These are phyloP conservation scores for Oedothorax gibbosus DNA, from an alignment of 1,140 invertebrate genomes.

Conservation along the genomic window DNA sequence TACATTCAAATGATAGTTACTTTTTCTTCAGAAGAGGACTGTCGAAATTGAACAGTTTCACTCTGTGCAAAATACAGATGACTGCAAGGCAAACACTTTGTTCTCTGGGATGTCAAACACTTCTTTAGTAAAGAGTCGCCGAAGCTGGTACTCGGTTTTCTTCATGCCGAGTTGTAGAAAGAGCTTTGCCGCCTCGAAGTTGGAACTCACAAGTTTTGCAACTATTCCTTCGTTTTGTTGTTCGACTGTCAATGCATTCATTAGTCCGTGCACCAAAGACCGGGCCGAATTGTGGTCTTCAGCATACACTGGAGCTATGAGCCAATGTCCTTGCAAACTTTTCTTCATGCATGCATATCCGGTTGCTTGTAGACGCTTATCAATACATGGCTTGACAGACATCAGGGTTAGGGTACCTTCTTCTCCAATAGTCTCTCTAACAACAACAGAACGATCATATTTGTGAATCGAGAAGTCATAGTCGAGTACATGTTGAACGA, in stretches of 20 bases:
- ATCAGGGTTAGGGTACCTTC: constrained; percentile 46
- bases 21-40: no score
- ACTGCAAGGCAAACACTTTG: constrained; percentile 61
- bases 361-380: constrained; percentile 10
- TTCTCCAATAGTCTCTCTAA: constrained; percentile 54
- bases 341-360: constrained; percentile 63
- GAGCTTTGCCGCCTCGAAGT: constrained; percentile 44
- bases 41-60: not conserved
- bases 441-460: constrained; percentile 61
- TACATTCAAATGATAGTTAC: no score
- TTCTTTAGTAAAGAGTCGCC: constrained; percentile 60
- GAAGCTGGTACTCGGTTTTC: constrained; percentile 54
- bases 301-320: constrained; percentile 63
- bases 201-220: constrained; percentile 59
- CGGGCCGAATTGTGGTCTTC: constrained; percentile 58
- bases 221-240: constrained; percentile 54
- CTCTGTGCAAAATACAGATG: constrained; percentile 63
- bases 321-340: constrained; percentile 61
- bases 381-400: constrained; percentile 13
- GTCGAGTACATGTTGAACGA: constrained; percentile 55
- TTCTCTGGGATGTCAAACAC: constrained; percentile 58
- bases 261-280: constrained; percentile 51
- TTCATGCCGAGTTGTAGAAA: constrained; percentile 56
- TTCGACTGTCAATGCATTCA: constrained; percentile 28
- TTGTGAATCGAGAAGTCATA: constrained; percentile 60